These are phyloP conservation scores for Pollimyrus isidori DNA, from an alignment of 2,113 vertebrate genomes.

Conservation along the genomic window DNA sequence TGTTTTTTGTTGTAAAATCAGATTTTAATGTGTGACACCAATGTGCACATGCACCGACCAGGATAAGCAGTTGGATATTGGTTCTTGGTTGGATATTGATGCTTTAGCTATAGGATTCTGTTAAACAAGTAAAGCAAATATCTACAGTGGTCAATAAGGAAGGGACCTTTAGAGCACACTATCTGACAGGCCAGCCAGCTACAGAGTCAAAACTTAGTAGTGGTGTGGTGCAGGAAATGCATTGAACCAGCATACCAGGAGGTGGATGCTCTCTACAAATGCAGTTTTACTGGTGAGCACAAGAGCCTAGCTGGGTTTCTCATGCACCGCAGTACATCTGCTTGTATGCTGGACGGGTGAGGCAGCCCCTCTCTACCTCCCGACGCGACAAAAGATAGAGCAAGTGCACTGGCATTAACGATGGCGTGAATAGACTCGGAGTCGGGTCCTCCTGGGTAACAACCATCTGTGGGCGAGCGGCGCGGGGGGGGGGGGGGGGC, in stretches of 20 bases:
- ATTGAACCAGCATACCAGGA: not conserved
- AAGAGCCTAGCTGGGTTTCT: not conserved
- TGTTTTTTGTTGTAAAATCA: not conserved
- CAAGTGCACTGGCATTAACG: not conserved
- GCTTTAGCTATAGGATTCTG: not conserved
- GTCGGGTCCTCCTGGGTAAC: not conserved
- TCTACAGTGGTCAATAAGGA: not conserved
- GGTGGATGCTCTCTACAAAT: not conserved
- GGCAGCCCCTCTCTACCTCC: not conserved
- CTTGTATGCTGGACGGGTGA: not conserved
- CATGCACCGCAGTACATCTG: not conserved
- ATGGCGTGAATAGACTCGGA: not conserved
- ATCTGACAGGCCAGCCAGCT: not conserved
- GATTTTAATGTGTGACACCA: not conserved
- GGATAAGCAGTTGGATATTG: not conserved
- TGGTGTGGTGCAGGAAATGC: not conserved
- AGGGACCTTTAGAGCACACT: not conserved
- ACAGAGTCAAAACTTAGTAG: not conserved
- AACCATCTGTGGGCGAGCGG: too few species aligned
- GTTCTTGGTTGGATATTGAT: not conserved
- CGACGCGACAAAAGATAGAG: not conserved
- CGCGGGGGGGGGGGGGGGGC: too few species aligned
- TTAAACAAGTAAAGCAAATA: not conserved
- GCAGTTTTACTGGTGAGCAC: not conserved
- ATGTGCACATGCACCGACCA: not conserved